A percentile compares a stretch with the other conserved stretches of the same genome.
Conservation (phyloP, 2,113 vertebrate species). For the Forbesichthys agassizii region DNA sequence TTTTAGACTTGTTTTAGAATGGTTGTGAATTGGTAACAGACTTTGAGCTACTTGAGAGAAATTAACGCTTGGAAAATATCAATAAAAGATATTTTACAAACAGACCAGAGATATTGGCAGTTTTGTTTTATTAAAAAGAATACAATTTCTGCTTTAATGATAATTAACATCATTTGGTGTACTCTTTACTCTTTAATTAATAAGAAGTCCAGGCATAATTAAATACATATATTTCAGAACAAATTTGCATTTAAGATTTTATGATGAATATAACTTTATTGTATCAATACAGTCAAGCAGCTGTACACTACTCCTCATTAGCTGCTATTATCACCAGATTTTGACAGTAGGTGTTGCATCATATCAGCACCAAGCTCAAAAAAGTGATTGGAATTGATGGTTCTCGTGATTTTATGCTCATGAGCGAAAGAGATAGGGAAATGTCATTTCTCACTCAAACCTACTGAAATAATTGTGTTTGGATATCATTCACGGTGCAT, state of each 20-base stretch:
- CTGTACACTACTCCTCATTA: neutral
- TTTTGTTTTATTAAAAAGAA: constrained; percentile 1
- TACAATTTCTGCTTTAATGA: neutral
- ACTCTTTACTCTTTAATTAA: neutral
- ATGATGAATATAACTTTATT: neutral
- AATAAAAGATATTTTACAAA: constrained; percentile 80
- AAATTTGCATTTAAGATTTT: neutral
- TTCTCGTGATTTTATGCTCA: neutral
- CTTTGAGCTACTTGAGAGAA: constrained; percentile 28
- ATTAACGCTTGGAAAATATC: constrained; percentile 70
- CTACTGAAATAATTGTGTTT: constrained; percentile 48
- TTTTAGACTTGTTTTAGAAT: constrained; percentile 36
- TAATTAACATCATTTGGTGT: neutral
- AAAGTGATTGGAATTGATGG: constrained; percentile 16
- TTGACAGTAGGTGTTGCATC: neutral
- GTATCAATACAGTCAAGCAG: neutral
- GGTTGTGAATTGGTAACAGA: constrained; percentile 21
- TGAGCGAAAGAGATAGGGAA: constrained; percentile 7
- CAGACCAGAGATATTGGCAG: constrained; percentile 19
- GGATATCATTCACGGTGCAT: constrained; percentile 50
- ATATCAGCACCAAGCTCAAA: neutral
- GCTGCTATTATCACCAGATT: neutral
- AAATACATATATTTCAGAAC: neutral
- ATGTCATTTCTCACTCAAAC: constrained; percentile 24
- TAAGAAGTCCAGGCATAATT: neutral